Evolutionary conservation across 2,888 invertebrate species (phyloP).

Genomic region (Mycalesis mineus): DNA sequence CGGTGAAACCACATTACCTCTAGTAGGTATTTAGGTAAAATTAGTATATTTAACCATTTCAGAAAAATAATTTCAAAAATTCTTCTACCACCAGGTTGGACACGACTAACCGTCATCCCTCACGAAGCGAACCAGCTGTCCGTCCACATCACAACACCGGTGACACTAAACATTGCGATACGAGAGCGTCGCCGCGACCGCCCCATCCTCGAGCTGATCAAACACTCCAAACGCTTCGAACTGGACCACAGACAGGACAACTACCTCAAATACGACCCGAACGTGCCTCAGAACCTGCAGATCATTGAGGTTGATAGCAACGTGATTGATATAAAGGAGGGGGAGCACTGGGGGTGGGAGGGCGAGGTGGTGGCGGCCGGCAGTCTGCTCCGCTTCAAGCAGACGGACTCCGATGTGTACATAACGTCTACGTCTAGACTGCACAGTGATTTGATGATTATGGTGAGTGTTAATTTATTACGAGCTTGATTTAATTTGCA

Average conservation of each 20-base stretch:
- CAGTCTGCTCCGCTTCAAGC: slow-evolving; percentile 55
- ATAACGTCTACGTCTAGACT: slow-evolving; percentile 57
- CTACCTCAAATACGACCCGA: slow-evolving; percentile 67
- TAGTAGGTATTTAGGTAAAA: too few species aligned
- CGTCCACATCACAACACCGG: slow-evolving; percentile 56
- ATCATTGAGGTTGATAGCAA: slow-evolving; percentile 66
- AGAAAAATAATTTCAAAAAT: too few species aligned
- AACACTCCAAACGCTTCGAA: slow-evolving; percentile 51
- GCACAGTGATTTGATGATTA: slow-evolving; percentile 64
- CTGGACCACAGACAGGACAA: slow-evolving; percentile 51
- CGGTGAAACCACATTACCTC: too few species aligned
- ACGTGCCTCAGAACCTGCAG: slow-evolving; percentile 65
- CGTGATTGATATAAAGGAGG: slow-evolving; percentile 64
- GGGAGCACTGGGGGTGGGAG: slow-evolving; percentile 46
- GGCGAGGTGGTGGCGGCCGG: slow-evolving; percentile 62
- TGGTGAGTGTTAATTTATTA: slow-evolving; percentile 47
- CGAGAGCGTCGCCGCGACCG: slow-evolving; percentile 58
- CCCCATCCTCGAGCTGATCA: slow-evolving; percentile 56
- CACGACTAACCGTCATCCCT: slow-evolving; percentile 59
- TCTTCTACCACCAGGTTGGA: slow-evolving; percentile 51
- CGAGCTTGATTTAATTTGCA: neutral
- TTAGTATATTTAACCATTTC: too few species aligned
- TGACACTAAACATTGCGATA: slow-evolving; percentile 56
- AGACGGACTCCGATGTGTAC: slow-evolving; percentile 56
- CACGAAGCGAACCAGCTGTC: slow-evolving; percentile 63